Evolutionary conservation across 2,113 vertebrate genomes (phyloP).

Genomic region (Pelvicachromis taeniatus): DNA sequence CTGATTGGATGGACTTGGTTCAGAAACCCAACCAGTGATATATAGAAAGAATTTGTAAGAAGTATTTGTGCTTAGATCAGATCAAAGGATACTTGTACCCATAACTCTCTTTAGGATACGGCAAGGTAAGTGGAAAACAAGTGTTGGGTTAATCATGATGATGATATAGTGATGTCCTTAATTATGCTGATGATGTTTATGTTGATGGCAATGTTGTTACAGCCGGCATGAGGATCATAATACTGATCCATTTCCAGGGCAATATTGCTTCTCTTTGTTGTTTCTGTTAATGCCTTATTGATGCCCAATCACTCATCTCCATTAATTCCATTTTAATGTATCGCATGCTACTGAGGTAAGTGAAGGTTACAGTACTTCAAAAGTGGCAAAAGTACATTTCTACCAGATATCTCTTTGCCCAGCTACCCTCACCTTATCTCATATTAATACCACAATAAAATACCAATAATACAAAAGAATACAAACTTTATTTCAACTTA

Average conservation of each 20-base stretch:
- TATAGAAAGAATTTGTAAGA: neutral
- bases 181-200: neutral
- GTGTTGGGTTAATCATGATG: neutral
- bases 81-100: neutral
- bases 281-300: neutral
- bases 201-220: neutral
- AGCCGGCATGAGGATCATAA: neutral
- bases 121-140: constrained; percentile 57
- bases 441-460: neutral
- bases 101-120: neutral
- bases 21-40: constrained; percentile 68
- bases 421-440: neutral
- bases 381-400: neutral
- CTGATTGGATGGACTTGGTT: constrained; percentile 88
- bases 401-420: neutral
- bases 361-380: neutral
- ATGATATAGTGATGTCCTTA: neutral
- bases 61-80: neutral
- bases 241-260: neutral
- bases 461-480: neutral
- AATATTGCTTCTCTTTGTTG: neutral
- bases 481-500: neutral
- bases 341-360: neutral
- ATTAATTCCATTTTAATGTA: neutral
- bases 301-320: neutral